Evolutionary conservation across 2,113 vertebrate species (phyloP).

Genomic region (Anser brachyrhynchus): DNA sequence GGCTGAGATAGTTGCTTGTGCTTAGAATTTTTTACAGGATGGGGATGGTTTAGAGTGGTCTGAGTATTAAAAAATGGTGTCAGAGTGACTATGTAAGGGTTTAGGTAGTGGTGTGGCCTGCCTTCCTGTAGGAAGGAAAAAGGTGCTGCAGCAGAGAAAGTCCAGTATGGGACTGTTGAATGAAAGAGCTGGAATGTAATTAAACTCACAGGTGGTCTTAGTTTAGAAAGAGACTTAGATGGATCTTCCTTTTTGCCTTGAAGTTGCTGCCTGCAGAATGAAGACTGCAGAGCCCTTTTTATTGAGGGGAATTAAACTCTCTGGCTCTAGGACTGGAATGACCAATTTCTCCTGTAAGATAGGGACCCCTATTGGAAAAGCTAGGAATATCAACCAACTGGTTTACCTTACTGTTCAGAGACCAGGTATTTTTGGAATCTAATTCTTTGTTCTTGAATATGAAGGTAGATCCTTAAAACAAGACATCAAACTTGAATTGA

Average conservation of each 20-base stretch:
- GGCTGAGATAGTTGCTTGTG: background rate
- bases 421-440: background rate
- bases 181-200: background rate
- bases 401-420: background rate
- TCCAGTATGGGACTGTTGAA: background rate
- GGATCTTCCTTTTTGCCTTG: background rate
- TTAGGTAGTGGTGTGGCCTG: background rate
- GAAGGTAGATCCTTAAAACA: background rate
- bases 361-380: slow-evolving; percentile 33
- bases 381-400: background rate
- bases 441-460: background rate
- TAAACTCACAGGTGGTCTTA: background rate
- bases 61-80: background rate
- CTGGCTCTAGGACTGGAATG: background rate
- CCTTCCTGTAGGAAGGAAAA: background rate
- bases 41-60: background rate
- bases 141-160: background rate
- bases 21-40: background rate
- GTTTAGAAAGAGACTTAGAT: background rate
- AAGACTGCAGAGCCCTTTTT: background rate
- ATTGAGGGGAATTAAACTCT: background rate
- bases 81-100: fast-evolving
- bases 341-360: background rate
- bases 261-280: background rate
- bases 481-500: background rate